phyloP scores from a whole-genome alignment of 2,888 invertebrate genomes.

The Horisme vitalbata region DNA sequence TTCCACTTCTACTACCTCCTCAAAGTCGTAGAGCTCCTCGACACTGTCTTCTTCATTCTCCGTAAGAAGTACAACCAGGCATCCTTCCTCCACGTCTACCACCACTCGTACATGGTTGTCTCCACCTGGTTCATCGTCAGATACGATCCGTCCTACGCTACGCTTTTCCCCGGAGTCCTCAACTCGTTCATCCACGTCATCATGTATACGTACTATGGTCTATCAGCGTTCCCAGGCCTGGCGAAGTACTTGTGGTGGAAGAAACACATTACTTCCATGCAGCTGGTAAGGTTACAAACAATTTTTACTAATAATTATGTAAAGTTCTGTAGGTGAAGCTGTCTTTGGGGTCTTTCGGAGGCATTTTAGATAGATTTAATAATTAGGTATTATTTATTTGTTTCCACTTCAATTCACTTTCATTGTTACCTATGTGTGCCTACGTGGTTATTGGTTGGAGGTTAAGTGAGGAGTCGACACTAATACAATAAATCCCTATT shows the following conservation, averaged over 20 bases:
- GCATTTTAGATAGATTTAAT: too few relatives aligned
- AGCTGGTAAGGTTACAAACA: conserved; percentile 18
- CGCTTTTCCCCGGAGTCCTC: conserved; percentile 4
- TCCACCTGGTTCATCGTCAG: conserved; percentile 12
- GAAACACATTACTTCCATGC: conserved; percentile 16
- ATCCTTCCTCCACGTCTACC: conserved; percentile 89
- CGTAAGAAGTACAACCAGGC: conserved; percentile 94
- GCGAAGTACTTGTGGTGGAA: conserved; percentile 22
- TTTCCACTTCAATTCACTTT: too few relatives aligned
- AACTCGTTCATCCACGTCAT: conserved; percentile 14
- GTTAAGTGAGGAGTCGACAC: too few relatives aligned
- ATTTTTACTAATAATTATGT: too few relatives aligned
- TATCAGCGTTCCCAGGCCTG: conserved; percentile 10
- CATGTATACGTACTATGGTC: conserved; percentile 18
- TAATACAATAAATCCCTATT: too few relatives aligned
- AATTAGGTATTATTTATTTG: too few relatives aligned
- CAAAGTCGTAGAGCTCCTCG: conserved; percentile 89
- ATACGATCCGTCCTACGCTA: conserved; percentile 6
- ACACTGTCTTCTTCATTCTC: conserved; percentile 93
- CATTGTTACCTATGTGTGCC: too few relatives aligned
- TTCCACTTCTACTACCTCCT: conserved; percentile 87
- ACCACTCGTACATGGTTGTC: conserved; percentile 17
- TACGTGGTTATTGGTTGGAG: too few relatives aligned
- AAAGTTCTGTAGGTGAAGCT: too few relatives aligned
- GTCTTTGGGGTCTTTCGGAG: too few relatives aligned